Percentiles rank a stretch among this genome's conserved stretches.
Evolutionary conservation across 2,113 vertebrate species (phyloP).

Genomic region (Amblyornis subalaris): DNA sequence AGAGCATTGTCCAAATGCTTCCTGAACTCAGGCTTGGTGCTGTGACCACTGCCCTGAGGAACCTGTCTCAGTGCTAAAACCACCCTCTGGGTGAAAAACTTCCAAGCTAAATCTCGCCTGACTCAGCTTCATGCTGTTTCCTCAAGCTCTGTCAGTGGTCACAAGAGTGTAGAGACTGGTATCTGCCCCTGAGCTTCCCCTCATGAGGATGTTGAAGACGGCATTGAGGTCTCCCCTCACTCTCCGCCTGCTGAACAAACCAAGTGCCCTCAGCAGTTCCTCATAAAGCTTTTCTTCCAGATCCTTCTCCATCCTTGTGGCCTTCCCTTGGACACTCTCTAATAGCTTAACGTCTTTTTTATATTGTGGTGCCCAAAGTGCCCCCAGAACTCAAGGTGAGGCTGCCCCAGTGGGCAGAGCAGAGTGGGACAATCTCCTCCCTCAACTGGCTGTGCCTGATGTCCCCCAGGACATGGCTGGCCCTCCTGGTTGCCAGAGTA

Average conservation of each 20-base stretch:
- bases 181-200: background rate
- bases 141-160: background rate
- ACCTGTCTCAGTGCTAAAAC: background rate
- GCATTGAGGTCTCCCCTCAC: background rate
- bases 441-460: background rate
- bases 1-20: background rate
- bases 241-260: background rate
- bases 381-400: background rate
- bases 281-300: background rate
- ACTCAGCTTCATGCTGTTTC: background rate
- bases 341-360: background rate
- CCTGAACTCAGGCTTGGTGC: background rate
- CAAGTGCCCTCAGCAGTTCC: background rate
- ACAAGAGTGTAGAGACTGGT: background rate
- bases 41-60: background rate
- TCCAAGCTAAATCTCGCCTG: background rate
- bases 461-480: rapidly evolving
- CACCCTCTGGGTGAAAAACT: background rate
- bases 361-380: background rate
- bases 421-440: background rate
- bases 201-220: background rate
- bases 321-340: background rate
- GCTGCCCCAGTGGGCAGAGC: background rate
- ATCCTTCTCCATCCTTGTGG: background rate
- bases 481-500: background rate